Base-by-base conservation (phyloP, 2,888 invertebrate species). In the Caenorhabditis zanzibari region DNA sequence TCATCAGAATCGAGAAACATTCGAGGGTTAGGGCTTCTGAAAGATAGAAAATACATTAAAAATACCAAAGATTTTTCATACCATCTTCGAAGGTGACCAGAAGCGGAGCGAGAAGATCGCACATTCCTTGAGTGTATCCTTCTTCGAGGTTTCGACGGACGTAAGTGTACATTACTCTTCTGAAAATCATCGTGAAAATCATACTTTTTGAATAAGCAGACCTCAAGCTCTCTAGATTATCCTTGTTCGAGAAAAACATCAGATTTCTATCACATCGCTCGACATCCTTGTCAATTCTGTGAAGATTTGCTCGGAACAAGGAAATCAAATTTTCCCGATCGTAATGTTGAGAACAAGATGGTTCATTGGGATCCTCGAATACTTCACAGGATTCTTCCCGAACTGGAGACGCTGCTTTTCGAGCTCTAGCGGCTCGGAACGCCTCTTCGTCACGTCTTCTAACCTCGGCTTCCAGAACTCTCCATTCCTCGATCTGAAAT, bases 91-190 rank as follows among this genome's bases (percentile, higher is more conserved):
- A 95, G 91, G 96, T 95, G 19, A 97, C 97, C 24, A 98, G 94
- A 1, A 98, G 94, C 0, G 97, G 97, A 0, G 97, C 97, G 0
- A 96, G 96, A 81, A 98, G 94, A 93, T 97, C 97, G 93, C 97
- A 97, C 97, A 97, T 98, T 90, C 97, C 97, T 93, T 97, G 97
- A 95, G 97, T 96, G 93, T 98, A 98, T 14, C 97, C 97, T 47
- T 95, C 95, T 64, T 97, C 96, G 88, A 98, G 93, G 92, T 97
- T 96, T 92, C 97, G 96, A 96, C 97, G 97, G 2, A 98, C 97
- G 93, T 96, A 97, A n/a, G 96, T 96, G 75, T 84, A 86, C 88
- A 88, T 88, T 1, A 88, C 85, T 52, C 87, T 47, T 64, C 88
- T 84, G 79, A 41, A 86, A 86, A 12, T 58, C 10, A n/a, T n/a